Percentiles rank a stretch among this genome's conserved stretches.
Conservation (phyloP, 2,113 vertebrate genomes). For the Rattus norvegicus region GRCr8 NC_086020.1:131761501-131762000, state of each 20-base stretch:
- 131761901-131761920: conserved; percentile 80
- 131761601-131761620: conserved; percentile 94
- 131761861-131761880: conserved; percentile 80
- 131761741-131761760: conserved; percentile 79
- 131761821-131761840: conserved; percentile 88
- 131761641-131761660: conserved; percentile 87
- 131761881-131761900: conserved; percentile 78
- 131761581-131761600: conserved; percentile 94
- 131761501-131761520: conserved; percentile 88
- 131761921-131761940: conserved; percentile 84
- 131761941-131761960: conserved; percentile 84
- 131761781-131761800: conserved; percentile 93
- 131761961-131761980: conserved; percentile 85
- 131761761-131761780: conserved; percentile 93
- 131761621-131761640: conserved; percentile 89
- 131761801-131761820: conserved; percentile 89
- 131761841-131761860: conserved; percentile 84
- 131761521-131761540: conserved; percentile 85
- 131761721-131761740: conserved; percentile 86
- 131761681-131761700: too few relatives aligned
- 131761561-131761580: conserved; percentile 86
- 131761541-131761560: conserved; percentile 86
- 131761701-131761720: conserved; percentile 86
- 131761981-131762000: conserved; percentile 85
- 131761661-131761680: too few relatives aligned